A percentile compares a stretch with the other conserved stretches of the same genome.
Conservation (phyloP, 2,888 invertebrate species). For the Rambutsinella grinnellia region DNA sequence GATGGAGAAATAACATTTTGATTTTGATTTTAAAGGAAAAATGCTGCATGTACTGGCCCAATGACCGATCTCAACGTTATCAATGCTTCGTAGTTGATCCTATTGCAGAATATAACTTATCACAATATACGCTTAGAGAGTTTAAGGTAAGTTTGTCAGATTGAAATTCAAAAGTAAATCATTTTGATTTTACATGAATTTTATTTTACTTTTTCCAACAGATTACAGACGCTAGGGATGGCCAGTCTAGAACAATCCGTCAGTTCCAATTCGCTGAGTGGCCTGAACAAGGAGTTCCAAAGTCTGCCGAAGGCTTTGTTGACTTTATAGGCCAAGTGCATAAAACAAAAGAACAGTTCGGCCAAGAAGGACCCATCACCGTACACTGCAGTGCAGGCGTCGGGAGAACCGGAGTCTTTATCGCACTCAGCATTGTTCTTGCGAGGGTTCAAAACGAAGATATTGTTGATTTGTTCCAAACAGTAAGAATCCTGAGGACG, state of each 20-base stretch:
- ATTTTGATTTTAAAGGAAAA: slow-evolving; percentile 82
- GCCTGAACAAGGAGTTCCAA: slow-evolving; percentile 96
- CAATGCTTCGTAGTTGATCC: slow-evolving; percentile 99
- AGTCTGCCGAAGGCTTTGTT: slow-evolving; percentile 98
- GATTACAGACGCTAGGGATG: slow-evolving; percentile 97
- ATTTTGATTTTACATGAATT: no score
- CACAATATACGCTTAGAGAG: slow-evolving; percentile 97
- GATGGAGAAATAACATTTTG: slow-evolving; percentile 14
- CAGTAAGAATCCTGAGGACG: slow-evolving; percentile 96
- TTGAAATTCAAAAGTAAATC: no score
- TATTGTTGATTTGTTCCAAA: slow-evolving; percentile 99
- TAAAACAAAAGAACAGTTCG: slow-evolving; percentile 99
- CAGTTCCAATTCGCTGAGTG: slow-evolving; percentile 98
- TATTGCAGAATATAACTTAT: slow-evolving; percentile 99
- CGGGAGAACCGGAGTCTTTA: slow-evolving; percentile 98
- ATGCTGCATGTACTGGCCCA: slow-evolving; percentile 99
- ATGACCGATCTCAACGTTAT: slow-evolving; percentile 95
- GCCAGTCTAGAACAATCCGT: slow-evolving; percentile 93
- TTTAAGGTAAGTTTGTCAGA: slow-evolving; percentile 80
- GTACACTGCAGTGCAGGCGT: slow-evolving; percentile 99
- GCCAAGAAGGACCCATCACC: slow-evolving; percentile 98
- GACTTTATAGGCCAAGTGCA: slow-evolving; percentile 99
- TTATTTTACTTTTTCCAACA: slow-evolving; percentile 32
- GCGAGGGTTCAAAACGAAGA: slow-evolving; percentile 99
- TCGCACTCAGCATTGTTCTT: slow-evolving; percentile 96